Percentiles rank a stretch among this genome's conserved stretches.
Conservation (phyloP, 2,797 vertebrate genomes). For the Chaunax sp. region DNA sequence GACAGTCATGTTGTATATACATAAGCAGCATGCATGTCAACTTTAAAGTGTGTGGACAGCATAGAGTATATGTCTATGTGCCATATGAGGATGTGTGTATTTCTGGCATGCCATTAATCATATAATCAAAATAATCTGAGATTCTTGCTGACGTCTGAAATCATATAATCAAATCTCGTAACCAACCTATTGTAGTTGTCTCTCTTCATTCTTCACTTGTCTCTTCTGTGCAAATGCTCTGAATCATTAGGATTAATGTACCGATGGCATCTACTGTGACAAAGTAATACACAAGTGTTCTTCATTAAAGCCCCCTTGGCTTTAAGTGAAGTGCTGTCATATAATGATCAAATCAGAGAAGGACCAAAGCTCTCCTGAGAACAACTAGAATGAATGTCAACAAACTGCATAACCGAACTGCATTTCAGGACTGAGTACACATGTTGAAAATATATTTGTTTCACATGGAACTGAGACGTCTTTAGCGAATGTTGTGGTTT, state of each 20-base stretch:
- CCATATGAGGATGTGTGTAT: too few relatives aligned
- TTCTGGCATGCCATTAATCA: neutral
- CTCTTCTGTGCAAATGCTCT: constrained; percentile 1
- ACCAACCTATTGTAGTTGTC: too few relatives aligned
- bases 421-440: neutral
- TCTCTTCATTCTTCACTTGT: neutral
- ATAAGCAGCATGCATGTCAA: constrained; percentile 30
- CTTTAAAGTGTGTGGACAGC: constrained; percentile 24
- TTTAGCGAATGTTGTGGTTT: too few relatives aligned
- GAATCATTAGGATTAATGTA: neutral
- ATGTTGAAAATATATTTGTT: neutral
- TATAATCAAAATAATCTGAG: neutral
- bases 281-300: too few relatives aligned
- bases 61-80: too few relatives aligned
- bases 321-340: constrained; percentile 1
- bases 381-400: neutral
- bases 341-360: neutral
- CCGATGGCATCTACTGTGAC: neutral
- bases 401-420: neutral
- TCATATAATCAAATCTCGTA: too few relatives aligned
- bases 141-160: neutral
- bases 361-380: neutral
- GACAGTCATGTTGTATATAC: constrained; percentile 35
- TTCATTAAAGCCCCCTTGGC: neutral
- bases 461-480: neutral